Evolutionary conservation across 2,113 vertebrate species (phyloP).

Genomic region (Cariama cristata): DNA sequence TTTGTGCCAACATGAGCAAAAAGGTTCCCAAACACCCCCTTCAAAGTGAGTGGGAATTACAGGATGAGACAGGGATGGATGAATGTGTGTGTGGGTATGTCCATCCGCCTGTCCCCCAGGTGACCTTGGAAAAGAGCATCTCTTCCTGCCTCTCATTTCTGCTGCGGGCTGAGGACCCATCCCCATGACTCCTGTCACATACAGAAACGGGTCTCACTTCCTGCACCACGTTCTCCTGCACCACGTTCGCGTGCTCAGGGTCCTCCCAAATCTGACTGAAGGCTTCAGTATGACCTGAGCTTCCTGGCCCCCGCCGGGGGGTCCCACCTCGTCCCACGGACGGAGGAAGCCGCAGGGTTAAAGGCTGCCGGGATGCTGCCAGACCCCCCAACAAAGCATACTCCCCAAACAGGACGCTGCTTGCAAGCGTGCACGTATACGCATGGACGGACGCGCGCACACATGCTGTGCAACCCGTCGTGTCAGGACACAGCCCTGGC

Average conservation of each 20-base stretch:
- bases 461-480: neutral
- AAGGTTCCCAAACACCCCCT: neutral
- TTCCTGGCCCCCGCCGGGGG: neutral
- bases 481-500: constrained; percentile 33
- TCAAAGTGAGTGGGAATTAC: neutral
- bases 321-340: neutral
- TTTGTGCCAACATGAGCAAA: neutral
- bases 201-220: neutral
- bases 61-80: neutral
- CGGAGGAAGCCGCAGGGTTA: neutral
- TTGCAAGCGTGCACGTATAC: neutral
- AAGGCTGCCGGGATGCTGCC: neutral
- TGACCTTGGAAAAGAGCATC: constrained; percentile 25
- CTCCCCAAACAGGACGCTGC: neutral
- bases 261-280: neutral
- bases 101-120: neutral
- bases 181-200: neutral
- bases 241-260: neutral
- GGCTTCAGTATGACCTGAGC: neutral
- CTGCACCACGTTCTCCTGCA: neutral
- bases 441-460: neutral
- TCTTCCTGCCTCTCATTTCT: constrained; percentile 14
- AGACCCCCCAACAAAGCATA: too few species aligned
- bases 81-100: neutral
- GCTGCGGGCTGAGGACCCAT: neutral